Base-by-base conservation (phyloP, 2,888 invertebrate species). In the Heliconius hortense region DNA sequence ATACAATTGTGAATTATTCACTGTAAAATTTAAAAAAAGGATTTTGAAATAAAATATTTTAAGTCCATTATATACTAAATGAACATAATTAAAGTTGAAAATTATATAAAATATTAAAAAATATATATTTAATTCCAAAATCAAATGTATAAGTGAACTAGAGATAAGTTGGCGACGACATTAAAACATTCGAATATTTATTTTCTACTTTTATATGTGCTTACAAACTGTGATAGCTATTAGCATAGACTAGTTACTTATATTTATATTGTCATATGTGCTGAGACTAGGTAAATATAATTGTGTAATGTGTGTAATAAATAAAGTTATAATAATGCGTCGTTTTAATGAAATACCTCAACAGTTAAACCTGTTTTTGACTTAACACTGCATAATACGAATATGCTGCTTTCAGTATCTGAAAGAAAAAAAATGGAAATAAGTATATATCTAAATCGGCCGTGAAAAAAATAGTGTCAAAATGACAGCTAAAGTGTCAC, bases 361-460 rank as follows among this genome's bases (percentile, higher is more conserved):
- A 76, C 81, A n/a, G 7, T 39, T 73, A 84, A 35, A 80, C 82
- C 81, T 88, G 86, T 79, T 84, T 88, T 79, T 90, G 88, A 77
- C 90, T 90, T 67, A 90, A 79, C 0, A 90, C 90, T 3, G 90
- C 91, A 70, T 91, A 90, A 79, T 91, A 91, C 2, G 91, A 91
- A 80, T 91, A 91, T 1, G 90, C 91, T 4, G 91, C 91, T 82
- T 91, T 91, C 87, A 93, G 87, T 74, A 93, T 93, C 93, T 93
- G 90, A 78, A 91, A 91, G 77, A 78, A 81, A 80, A 76, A 81
- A 78, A 74, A 21, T 21, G 48, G 7, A 48, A 21, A 48, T 48
- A 48, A 43, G 18, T 15, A 43, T 43, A 4, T 43, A 43, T 43
- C 4, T 43, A 43, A 48, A 18, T 7, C 4, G 18, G 48, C 5